A percentile compares a stretch with the other conserved stretches of the same genome.
These are phyloP conservation scores for Julus scandinavius DNA, from an alignment of 2,888 invertebrate species.

Conservation along the genomic window DNA sequence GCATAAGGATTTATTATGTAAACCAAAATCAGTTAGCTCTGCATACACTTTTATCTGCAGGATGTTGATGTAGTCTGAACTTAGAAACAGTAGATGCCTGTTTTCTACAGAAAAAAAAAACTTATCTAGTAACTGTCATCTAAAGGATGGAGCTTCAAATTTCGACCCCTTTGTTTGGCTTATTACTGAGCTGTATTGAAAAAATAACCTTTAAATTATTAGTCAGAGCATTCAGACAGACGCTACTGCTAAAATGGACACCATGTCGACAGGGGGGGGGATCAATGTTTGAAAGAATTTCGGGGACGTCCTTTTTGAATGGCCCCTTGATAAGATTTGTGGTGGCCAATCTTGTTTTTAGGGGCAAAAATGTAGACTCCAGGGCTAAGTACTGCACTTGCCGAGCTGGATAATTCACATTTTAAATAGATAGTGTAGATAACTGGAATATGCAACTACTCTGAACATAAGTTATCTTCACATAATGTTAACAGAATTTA, in stretches of 20 bases:
- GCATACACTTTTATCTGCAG: neutral
- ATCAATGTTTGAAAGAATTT: too few relatives aligned
- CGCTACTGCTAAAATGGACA: neutral
- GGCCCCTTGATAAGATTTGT: too few relatives aligned
- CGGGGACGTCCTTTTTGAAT: too few relatives aligned
- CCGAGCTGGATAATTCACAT: neutral
- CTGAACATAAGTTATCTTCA: neutral
- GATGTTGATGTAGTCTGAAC: neutral
- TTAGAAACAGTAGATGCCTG: neutral
- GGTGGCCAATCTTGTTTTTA: too few relatives aligned
- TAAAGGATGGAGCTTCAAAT: neutral
- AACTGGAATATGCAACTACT: too few relatives aligned
- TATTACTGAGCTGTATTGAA: neutral
- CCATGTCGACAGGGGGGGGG: too few relatives aligned
- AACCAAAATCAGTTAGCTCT: neutral
- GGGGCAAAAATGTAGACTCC: neutral
- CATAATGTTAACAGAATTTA: neutral
- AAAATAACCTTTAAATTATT: neutral
- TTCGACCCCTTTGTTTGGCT: neutral
- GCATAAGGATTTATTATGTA: neutral
- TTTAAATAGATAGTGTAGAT: too few relatives aligned
- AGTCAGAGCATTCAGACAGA: neutral
- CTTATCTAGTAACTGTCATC: neutral
- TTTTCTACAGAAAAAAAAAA: slow-evolving; percentile 27
- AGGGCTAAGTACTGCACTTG: neutral